Evolutionary conservation across 2,888 invertebrate genomes (phyloP).

Genomic region (Rhagonycha lutea): DNA sequence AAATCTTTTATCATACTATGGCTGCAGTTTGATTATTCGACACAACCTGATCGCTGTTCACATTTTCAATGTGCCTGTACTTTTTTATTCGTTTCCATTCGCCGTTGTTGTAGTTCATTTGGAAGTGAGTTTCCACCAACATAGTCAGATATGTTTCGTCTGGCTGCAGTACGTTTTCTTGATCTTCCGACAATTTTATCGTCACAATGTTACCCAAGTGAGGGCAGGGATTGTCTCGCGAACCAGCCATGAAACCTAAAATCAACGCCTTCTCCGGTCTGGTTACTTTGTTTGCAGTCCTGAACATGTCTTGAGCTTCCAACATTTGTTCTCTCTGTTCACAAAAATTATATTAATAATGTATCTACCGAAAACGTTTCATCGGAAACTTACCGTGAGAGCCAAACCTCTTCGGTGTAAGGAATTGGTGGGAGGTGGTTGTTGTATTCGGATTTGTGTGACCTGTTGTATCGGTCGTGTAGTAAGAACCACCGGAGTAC

Average conservation of each 20-base stretch:
- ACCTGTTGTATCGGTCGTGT: slow-evolving; percentile 54
- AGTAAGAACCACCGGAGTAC: slow-evolving; percentile 60
- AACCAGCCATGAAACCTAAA: slow-evolving; percentile 98
- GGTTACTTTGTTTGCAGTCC: slow-evolving; percentile 93
- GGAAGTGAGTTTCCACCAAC: slow-evolving; percentile 93
- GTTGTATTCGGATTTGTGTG: slow-evolving; percentile 61
- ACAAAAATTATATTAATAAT: slow-evolving; percentile 2
- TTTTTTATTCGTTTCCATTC: slow-evolving; percentile 97
- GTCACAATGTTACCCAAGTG: slow-evolving; percentile 95
- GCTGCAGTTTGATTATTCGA: slow-evolving; percentile 47
- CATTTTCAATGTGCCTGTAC: slow-evolving; percentile 72
- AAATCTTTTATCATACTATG: slow-evolving; percentile 38
- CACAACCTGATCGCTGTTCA: slow-evolving; percentile 48
- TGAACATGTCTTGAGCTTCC: slow-evolving; percentile 97
- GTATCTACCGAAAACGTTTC: background rate
- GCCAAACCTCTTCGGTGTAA: slow-evolving; percentile 68
- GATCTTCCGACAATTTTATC: slow-evolving; percentile 91
- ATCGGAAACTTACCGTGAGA: slow-evolving; percentile 62
- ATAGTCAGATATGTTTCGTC: slow-evolving; percentile 81
- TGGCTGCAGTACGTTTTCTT: slow-evolving; percentile 83
- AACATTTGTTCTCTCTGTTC: slow-evolving; percentile 92
- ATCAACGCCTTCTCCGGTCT: slow-evolving; percentile 96
- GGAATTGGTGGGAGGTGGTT: slow-evolving; percentile 59
- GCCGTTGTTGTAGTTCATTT: slow-evolving; percentile 97
- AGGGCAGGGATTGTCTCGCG: slow-evolving; percentile 96